These are phyloP conservation scores for Leucozona laternaria DNA, from an alignment of 2,888 invertebrate genomes.

Conservation along the genomic window DNA sequence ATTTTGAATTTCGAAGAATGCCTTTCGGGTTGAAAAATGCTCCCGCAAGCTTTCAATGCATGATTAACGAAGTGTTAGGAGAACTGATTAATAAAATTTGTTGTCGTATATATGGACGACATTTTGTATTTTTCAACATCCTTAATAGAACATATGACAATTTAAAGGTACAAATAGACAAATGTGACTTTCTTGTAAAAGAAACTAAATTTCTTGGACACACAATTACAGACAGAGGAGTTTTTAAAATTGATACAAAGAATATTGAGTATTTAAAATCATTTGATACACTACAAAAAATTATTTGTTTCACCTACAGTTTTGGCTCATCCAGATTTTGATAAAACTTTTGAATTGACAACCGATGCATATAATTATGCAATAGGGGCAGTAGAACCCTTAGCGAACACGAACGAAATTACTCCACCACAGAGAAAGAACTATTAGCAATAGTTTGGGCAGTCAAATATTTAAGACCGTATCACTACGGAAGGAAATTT, in stretches of 20 bases:
- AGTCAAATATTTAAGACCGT: neutral
- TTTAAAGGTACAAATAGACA: neutral
- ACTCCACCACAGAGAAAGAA: neutral
- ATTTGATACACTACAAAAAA: neutral
- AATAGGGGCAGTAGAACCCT: neutral
- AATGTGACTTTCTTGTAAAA: neutral
- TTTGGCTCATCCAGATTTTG: neutral
- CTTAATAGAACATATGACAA: neutral
- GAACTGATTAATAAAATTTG: neutral
- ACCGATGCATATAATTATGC: neutral
- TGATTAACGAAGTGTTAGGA: too few species aligned
- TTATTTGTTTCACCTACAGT: neutral
- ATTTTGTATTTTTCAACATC: neutral
- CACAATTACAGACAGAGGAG: too few species aligned
- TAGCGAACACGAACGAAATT: neutral
- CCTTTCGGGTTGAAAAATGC: too few species aligned
- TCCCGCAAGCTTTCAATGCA: too few species aligned
- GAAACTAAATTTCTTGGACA: neutral
- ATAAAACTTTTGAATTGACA: neutral
- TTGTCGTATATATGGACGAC: neutral
- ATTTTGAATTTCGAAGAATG: too few species aligned
- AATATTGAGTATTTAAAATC: neutral
- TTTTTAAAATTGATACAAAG: neutral
- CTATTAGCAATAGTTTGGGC: neutral
- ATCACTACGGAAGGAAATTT: slow-evolving; percentile 74